Base-by-base conservation (phyloP, 2,113 vertebrate species). In the Pomatorhinus ruficollis region DNA sequence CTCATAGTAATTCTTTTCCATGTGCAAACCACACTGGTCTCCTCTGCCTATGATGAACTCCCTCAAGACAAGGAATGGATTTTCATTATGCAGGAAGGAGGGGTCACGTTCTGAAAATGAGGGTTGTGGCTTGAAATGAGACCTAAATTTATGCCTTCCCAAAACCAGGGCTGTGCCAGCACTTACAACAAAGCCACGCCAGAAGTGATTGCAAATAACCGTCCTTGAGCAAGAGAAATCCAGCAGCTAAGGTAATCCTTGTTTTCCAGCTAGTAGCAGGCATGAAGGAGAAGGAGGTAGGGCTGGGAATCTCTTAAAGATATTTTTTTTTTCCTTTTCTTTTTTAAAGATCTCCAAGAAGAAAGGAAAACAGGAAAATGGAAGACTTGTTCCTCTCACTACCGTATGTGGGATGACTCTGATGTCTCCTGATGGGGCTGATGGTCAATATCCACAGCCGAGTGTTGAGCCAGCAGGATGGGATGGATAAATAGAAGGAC, bases 381-480 rank as follows among this genome's bases (percentile, higher is more conserved):
- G 33, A 74, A 33, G 39, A 17, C 23, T 37, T 1, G 1, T 65
- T n/a, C 11, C 27, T 21, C 13, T 89, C 47, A 9, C 14, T 70
- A 63, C 17, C 45, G 21, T 22, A 3, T 21, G 20, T 9, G 9
- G 52, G 59, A 14, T 60, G 44, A 17, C 8, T 40, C 40, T 23
- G 68, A 39, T 54, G 60, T 45, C 14, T 65, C 40, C n/a, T 54
- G 40, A 8, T 0, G 4, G 54, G 63, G 44, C 35, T 20, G 57
- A 16, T 65, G 87, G 37, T 88, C 4, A 0, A 15, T 11, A 56
- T 5, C 25, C 50, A 21, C 10, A 72, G 63, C 22, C 0, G 0
- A n/a, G 59, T 7, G 8, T 45, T 13, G 50, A 60, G 60, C 30
- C 7, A 10, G 33, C 49, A 78, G 52, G 15, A 33, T 2, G 2